Conservation (phyloP, 2,797 vertebrate species). For the Manis crassicaudata region DNA sequence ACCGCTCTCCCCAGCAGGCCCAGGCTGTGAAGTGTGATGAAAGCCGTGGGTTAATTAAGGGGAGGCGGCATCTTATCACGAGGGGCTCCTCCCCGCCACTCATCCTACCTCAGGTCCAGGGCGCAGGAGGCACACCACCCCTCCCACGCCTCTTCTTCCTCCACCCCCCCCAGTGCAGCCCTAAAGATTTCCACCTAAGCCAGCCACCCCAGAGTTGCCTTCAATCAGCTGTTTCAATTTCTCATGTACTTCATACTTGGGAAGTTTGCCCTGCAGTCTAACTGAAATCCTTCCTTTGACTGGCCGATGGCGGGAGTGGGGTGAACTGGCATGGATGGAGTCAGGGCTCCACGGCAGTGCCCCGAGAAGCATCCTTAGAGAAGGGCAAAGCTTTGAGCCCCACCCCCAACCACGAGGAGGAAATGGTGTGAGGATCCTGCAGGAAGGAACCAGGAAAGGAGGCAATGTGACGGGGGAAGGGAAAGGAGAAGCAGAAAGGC, state of each 20-base stretch:
- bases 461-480: background rate
- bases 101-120: background rate
- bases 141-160: background rate
- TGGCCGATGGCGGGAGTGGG: background rate
- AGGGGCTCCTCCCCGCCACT: background rate
- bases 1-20: constrained; percentile 55
- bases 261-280: background rate
- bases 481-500: background rate
- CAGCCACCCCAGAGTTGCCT: background rate
- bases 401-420: background rate
- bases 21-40: constrained; percentile 61
- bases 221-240: background rate
- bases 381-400: background rate
- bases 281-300: background rate
- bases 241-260: background rate
- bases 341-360: background rate
- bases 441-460: background rate
- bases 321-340: background rate
- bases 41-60: constrained; percentile 59
- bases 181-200: constrained; percentile 8
- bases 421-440: background rate
- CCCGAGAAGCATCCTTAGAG: background rate
- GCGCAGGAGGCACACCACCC: background rate
- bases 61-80: background rate
- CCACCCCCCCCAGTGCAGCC: background rate